These are phyloP conservation scores for Drymonia ruficornis DNA, from an alignment of 2,888 invertebrate species.

Conservation along the genomic window DNA sequence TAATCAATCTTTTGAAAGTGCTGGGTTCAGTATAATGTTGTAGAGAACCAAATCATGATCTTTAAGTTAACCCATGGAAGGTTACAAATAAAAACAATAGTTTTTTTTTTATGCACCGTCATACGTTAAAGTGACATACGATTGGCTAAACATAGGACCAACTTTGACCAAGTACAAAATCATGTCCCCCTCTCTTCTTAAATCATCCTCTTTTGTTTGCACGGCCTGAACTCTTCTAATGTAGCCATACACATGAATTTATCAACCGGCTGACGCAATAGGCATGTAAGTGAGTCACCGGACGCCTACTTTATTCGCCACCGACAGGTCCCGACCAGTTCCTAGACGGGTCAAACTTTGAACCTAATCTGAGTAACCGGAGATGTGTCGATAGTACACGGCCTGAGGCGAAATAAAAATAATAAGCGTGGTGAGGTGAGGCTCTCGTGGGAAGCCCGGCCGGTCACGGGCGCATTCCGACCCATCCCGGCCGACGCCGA, in stretches of 20 bases:
- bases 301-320: constrained; percentile 13
- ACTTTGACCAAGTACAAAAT: too few species aligned
- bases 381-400: constrained; percentile 37
- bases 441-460: constrained; percentile 33
- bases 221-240: too few species aligned
- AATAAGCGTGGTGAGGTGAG: constrained; percentile 26
- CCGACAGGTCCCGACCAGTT: constrained; percentile 34
- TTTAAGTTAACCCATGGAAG: too few species aligned
- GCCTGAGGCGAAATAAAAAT: constrained; percentile 45
- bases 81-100: too few species aligned
- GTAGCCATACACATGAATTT: background rate
- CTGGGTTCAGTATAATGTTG: background rate
- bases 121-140: too few species aligned
- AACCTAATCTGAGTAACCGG: constrained; percentile 44
- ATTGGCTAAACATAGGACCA: too few species aligned
- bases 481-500: constrained; percentile 14
- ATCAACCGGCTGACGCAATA: background rate
- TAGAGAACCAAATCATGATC: too few species aligned
- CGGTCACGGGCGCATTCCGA: constrained; percentile 44
- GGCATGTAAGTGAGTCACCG: background rate
- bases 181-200: too few species aligned
- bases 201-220: too few species aligned
- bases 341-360: constrained; percentile 55
- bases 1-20: background rate
- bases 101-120: too few species aligned